These are phyloP conservation scores for Phallusia fumigata DNA, from an alignment of 23 tunicate genomes.

Conservation along the genomic window DNA sequence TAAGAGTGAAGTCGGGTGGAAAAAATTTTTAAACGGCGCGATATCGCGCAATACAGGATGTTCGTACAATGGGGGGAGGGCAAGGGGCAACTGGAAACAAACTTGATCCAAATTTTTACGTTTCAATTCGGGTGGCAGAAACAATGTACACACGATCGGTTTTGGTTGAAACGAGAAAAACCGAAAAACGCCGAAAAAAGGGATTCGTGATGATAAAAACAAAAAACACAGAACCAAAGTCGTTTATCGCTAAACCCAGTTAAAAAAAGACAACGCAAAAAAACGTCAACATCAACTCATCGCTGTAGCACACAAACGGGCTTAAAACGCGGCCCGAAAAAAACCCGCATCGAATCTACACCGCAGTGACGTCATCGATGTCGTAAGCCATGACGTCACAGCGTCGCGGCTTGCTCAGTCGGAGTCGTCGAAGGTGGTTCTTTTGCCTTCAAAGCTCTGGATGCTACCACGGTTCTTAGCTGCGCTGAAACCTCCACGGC, in stretches of 20 bases:
- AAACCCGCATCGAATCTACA: background rate
- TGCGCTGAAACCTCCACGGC: conserved; percentile 35
- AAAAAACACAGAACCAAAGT: background rate
- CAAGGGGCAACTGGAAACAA: no score
- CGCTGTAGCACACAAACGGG: conserved; percentile 16
- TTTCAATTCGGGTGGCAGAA: no score
- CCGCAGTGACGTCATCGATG: background rate
- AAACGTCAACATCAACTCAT: background rate
- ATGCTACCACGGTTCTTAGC: conserved; percentile 48
- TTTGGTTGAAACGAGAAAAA: no score
- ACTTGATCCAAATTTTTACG: no score
- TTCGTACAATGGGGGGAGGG: no score
- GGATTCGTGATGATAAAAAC: background rate
- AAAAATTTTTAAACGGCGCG: no score
- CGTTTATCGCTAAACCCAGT: conserved; percentile 5
- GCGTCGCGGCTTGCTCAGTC: conserved; percentile 1
- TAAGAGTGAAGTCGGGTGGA: no score
- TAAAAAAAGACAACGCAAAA: background rate
- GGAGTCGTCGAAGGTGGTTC: conserved; percentile 69
- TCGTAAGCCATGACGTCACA: conserved; percentile 3
- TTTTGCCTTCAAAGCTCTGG: conserved; percentile 57
- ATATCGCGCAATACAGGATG: no score
- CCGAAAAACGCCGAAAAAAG: background rate
- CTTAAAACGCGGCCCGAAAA: background rate
- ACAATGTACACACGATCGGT: no score